These are phyloP conservation scores for Orchestia grillus DNA, from an alignment of 1,140 invertebrate species.

Conservation along the genomic window DNA sequence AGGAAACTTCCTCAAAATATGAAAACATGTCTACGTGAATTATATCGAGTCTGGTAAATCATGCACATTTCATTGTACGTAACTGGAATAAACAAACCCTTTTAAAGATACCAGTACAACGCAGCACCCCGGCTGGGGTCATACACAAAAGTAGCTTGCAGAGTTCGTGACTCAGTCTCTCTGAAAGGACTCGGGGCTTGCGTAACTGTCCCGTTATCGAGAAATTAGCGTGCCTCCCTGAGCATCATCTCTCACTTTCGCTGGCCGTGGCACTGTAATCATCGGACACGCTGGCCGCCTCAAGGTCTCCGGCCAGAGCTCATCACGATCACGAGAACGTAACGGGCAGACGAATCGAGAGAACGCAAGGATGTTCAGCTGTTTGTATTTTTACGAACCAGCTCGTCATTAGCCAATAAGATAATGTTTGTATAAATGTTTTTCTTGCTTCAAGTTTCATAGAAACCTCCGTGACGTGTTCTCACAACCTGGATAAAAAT, in stretches of 20 bases:
- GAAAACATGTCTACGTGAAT: neutral
- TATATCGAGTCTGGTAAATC: neutral
- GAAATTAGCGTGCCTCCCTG: neutral
- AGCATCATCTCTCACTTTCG: neutral
- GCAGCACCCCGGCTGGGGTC: neutral
- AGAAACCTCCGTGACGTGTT: neutral
- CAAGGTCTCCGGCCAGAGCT: neutral
- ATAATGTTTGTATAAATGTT: neutral
- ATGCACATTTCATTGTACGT: neutral
- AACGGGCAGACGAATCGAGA: neutral
- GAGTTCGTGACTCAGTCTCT: neutral
- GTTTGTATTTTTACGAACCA: neutral
- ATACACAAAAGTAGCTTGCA: neutral
- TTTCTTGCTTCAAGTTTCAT: neutral
- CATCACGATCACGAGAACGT: neutral
- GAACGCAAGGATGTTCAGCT: neutral
- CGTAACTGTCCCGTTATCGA: neutral
- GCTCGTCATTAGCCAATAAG: neutral
- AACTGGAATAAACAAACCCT: neutral
- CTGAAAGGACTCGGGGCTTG: neutral
- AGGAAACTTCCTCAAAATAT: neutral
- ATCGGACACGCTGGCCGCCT: neutral
- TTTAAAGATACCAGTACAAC: neutral
- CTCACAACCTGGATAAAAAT: neutral
- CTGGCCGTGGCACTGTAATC: neutral